phyloP scores from a whole-genome alignment of 1,140 invertebrate genomes.

The Varroa destructor region DNA sequence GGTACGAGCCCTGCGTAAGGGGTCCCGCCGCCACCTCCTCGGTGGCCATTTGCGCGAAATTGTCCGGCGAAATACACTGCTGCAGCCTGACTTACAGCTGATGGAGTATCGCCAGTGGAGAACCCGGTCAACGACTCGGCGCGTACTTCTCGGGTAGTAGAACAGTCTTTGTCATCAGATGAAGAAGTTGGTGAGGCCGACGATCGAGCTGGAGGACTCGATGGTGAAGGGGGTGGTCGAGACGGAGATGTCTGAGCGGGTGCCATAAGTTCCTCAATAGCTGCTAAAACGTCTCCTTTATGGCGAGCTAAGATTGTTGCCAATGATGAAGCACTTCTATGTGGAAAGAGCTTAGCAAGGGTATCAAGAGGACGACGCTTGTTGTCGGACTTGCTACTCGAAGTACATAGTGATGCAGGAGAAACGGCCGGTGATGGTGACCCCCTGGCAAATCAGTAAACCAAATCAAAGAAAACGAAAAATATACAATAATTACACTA shows the following conservation, averaged over 20 bases:
- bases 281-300: slow-evolving; percentile 13
- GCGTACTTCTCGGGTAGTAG: not conserved
- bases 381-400: slow-evolving; percentile 8
- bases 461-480: no score
- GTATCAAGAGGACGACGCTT: slow-evolving; percentile 23
- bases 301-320: not conserved
- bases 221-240: not conserved
- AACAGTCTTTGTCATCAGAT: slow-evolving; percentile 11
- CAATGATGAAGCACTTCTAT: not conserved
- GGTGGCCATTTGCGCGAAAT: not conserved
- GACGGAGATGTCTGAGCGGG: not conserved
- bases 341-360: slow-evolving; percentile 12
- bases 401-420: not conserved
- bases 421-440: slow-evolving; percentile 16
- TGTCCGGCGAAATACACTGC: slow-evolving; percentile 18
- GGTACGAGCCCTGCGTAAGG: slow-evolving; percentile 20
- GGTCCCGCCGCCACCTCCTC: no score
- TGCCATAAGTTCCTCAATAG: slow-evolving; percentile 13
- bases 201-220: slow-evolving; percentile 12
- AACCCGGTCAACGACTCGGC: not conserved
- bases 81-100: slow-evolving; percentile 20
- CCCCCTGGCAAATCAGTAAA: not conserved
- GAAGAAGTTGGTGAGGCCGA: slow-evolving; percentile 12
- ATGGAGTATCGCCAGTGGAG: not conserved
- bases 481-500: no score